Evolutionary conservation across 2,113 vertebrate species (phyloP).

Genomic region (Cryptoleucopteryx plumbea): DNA sequence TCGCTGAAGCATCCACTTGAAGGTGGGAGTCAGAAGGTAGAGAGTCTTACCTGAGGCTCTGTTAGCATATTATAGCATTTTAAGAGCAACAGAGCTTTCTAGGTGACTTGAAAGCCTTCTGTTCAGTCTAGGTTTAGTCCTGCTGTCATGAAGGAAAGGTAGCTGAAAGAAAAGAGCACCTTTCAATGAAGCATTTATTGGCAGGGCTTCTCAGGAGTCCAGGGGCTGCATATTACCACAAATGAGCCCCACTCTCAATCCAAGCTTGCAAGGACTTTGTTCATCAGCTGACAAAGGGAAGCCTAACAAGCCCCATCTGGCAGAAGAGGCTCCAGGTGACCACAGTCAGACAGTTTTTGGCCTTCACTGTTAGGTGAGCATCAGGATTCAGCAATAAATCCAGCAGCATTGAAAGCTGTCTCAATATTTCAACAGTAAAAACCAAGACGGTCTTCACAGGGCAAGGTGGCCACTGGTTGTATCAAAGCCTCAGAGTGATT

Average conservation of each 20-base stretch:
- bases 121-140: background rate
- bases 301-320: background rate
- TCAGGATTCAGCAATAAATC: background rate
- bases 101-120: background rate
- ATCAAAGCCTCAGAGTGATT: background rate
- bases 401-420: background rate
- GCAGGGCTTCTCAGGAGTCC: background rate
- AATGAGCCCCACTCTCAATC: background rate
- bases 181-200: background rate
- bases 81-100: background rate
- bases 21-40: background rate
- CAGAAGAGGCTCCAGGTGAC: background rate
- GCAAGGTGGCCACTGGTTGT: background rate
- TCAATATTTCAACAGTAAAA: background rate
- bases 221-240: background rate
- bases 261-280: background rate
- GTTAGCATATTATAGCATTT: background rate
- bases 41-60: background rate
- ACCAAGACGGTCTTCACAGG: background rate
- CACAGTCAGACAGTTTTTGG: background rate
- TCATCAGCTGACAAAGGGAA: background rate
- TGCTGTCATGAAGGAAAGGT: background rate
- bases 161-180: background rate
- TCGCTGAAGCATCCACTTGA: background rate
- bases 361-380: background rate